phyloP scores from a whole-genome alignment of 2,888 invertebrate species.

The Cremastobaeus sp. region DNA sequence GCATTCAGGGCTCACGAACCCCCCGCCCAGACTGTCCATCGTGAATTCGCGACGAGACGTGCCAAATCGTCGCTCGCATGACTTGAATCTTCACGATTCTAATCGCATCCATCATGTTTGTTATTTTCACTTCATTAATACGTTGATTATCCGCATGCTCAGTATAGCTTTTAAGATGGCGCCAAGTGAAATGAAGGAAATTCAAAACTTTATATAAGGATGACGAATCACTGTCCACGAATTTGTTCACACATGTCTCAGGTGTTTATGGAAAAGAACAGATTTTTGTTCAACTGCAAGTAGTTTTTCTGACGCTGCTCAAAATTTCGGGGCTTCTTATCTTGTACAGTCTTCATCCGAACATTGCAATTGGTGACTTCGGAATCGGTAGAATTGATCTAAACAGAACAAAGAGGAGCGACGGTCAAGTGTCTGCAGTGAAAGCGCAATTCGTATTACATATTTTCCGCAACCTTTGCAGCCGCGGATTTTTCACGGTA shows the following conservation, averaged over 20 bases:
- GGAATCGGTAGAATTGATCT: neutral
- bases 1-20: neutral
- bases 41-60: conserved; percentile 38
- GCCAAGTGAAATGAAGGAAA: neutral
- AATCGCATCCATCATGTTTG: conserved; percentile 14
- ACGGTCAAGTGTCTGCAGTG: conserved; percentile 28
- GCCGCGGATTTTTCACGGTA: conserved; percentile 21
- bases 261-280: too few relatives aligned
- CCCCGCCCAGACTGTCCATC: conserved; percentile 17
- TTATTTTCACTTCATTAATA: conserved; percentile 5
- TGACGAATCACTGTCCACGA: too few relatives aligned
- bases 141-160: conserved; percentile 28
- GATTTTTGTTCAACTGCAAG: too few relatives aligned
- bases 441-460: conserved; percentile 38
- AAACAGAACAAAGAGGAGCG: conserved; percentile 8
- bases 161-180: conserved; percentile 29
- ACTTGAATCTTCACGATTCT: conserved; percentile 34
- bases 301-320: too few relatives aligned
- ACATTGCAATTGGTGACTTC: neutral
- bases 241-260: neutral
- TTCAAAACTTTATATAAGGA: neutral
- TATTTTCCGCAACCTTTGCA: conserved; percentile 3
- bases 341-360: too few relatives aligned
- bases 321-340: too few relatives aligned
- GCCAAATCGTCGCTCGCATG: conserved; percentile 32